phyloP scores from a whole-genome alignment of 2,888 invertebrate species.

The Acleris literana region DNA sequence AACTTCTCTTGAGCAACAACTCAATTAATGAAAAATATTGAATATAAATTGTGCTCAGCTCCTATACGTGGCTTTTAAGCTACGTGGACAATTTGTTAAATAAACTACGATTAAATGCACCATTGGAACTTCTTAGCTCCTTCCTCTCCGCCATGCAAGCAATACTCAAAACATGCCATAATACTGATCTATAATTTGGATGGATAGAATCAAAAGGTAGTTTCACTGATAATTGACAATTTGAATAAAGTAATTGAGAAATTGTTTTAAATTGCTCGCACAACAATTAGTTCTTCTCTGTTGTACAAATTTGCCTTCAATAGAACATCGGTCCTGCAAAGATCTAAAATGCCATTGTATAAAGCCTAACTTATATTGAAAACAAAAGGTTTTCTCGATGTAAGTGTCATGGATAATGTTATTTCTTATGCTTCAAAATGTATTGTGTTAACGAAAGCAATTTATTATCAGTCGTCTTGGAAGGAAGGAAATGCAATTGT shows the following conservation, averaged over 20 bases:
- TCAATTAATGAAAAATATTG: constrained; percentile 65
- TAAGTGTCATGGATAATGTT: no score
- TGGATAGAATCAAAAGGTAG: constrained; percentile 50
- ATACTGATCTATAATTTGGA: constrained; percentile 63
- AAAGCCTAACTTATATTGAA: no score
- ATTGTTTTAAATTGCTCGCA: constrained; percentile 64
- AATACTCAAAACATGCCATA: constrained; percentile 62
- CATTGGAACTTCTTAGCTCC: constrained; percentile 63
- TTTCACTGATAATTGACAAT: constrained; percentile 43
- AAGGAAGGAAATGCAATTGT: no score
- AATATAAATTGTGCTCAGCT: constrained; percentile 71
- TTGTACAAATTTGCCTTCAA: background rate
- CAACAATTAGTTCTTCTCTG: constrained; percentile 47
- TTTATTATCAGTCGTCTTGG: no score
- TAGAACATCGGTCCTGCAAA: constrained; percentile 16
- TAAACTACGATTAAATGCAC: constrained; percentile 82
- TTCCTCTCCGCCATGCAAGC: constrained; percentile 68
- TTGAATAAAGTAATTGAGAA: constrained; percentile 41
- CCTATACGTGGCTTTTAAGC: constrained; percentile 73
- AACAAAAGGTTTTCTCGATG: no score
- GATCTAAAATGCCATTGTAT: constrained; percentile 2
- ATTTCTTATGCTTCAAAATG: no score
- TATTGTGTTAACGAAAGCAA: no score
- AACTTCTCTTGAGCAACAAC: constrained; percentile 74
- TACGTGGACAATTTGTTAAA: constrained; percentile 77